A percentile compares a stretch with the other conserved stretches of the same genome.
phyloP scores from a whole-genome alignment of 2,888 invertebrate genomes.

The Malacosoma neustria region DNA sequence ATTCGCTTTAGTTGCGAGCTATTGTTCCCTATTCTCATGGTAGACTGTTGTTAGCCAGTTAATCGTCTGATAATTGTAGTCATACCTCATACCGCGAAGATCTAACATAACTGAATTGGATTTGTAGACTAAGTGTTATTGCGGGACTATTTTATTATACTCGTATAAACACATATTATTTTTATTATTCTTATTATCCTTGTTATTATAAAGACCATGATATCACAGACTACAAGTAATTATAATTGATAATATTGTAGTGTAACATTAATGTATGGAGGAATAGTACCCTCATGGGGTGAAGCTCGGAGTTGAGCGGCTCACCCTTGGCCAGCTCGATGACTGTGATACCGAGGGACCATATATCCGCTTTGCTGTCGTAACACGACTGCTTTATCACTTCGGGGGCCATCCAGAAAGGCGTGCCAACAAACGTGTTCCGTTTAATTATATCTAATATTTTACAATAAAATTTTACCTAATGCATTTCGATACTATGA shows the following conservation, averaged over 20 bases:
- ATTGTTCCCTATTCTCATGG: slow-evolving; percentile 9
- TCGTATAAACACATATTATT: no score
- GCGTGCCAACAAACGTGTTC: slow-evolving; percentile 96
- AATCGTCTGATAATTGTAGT: slow-evolving; percentile 7
- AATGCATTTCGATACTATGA: no score
- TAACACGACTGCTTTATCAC: slow-evolving; percentile 97
- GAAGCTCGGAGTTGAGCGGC: slow-evolving; percentile 97
- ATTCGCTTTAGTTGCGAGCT: slow-evolving; percentile 5
- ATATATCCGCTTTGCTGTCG: slow-evolving; percentile 97
- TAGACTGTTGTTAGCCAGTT: slow-evolving; percentile 5
- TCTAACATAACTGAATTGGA: not conserved
- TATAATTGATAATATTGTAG: no score
- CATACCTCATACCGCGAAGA: slow-evolving; percentile 6
- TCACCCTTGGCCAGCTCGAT: slow-evolving; percentile 98
- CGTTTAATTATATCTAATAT: slow-evolving; percentile 94
- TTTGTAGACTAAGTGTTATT: not conserved
- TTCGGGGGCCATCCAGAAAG: slow-evolving; percentile 98
- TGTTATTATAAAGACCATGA: no score
- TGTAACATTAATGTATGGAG: no score
- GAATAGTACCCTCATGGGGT: slow-evolving; percentile 96
- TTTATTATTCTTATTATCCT: no score
- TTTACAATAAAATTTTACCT: no score
- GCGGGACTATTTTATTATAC: not conserved
- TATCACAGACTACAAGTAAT: no score
- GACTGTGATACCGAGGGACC: slow-evolving; percentile 97